Base-by-base conservation (phyloP, 2,113 vertebrate genomes). In the Morone saxatilis region DNA sequence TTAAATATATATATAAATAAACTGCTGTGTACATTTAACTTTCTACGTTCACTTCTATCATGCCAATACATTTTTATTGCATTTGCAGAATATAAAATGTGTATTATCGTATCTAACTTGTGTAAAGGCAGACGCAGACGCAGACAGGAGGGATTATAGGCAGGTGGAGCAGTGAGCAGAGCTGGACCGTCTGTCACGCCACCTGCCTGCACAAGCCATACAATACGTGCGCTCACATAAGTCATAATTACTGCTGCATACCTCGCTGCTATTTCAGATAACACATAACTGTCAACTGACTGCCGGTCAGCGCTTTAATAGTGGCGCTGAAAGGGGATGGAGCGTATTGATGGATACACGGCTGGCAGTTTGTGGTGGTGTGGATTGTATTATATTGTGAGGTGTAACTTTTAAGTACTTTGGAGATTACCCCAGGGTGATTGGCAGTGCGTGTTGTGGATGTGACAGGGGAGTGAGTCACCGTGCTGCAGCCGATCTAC, bases 141-240 rank as follows among this genome's bases (percentile, higher is more conserved):
- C 65, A 36, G 25, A 3, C 7, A 63, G 59, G 53, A 60, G 85
- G 83, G 88, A 89, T 89, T 86, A 86, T 40, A 73, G 80, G 63
- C 56, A 72, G 43, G 72, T 50, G 41, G 60, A 51, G 68, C 57
- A n/a, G 51, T 66, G 20, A 71, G 41, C 25, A 61, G 36, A 75
- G 51, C 36, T 62, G 53, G 9, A 60, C 75, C 67, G 68, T 85
- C 79, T 86, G 84, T 88, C 60, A 74, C 59, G 48, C 88, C 84
- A 80, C 67, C 81, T 90, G 85, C 6, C 31, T 45, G 13, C n/a
- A 48, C 36, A 36, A 67, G 12, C 0, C 2, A 31, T 41, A 19
- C 25, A 10, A 31, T 41, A 19, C 25, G 7, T 12, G 43, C 69
- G 57, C 36, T 51, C 16, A 43, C n/a, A 47, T 61, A 40, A 76